Evolutionary conservation across 1,140 invertebrate species (phyloP).

Genomic region (Rhyzopertha dominica): DNA sequence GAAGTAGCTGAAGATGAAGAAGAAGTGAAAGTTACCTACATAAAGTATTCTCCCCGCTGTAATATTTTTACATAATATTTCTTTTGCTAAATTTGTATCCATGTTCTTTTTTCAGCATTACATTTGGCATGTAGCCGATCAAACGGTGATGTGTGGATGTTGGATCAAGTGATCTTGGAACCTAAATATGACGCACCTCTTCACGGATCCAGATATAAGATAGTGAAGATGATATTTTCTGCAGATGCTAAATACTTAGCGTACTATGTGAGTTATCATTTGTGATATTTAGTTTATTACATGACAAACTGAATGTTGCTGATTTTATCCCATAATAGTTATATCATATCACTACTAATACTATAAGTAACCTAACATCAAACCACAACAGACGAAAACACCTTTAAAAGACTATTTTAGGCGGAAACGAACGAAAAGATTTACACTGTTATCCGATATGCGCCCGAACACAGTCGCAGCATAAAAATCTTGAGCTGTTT

Average conservation of each 20-base stretch:
- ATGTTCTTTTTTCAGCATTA: conserved; percentile 42
- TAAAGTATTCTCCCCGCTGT: conserved; percentile 51
- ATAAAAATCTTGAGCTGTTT: too few species aligned
- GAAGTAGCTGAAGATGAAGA: conserved; percentile 6
- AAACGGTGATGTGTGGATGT: conserved; percentile 52
- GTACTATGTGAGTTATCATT: conserved; percentile 47
- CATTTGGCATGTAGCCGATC: conserved; percentile 52
- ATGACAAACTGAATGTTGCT: neutral
- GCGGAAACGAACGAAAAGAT: too few species aligned
- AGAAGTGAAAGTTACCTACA: conserved; percentile 40
- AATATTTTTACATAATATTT: conserved; percentile 6
- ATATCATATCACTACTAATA: too few species aligned
- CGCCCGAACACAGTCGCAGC: too few species aligned
- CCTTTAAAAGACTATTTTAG: too few species aligned
- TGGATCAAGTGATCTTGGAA: conserved; percentile 51
- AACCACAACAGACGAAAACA: too few species aligned
- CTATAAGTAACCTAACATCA: too few species aligned
- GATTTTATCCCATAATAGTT: too few species aligned
- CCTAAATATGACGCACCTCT: conserved; percentile 47
- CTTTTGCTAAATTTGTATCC: neutral
- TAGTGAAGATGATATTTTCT: conserved; percentile 51
- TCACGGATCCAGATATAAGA: conserved; percentile 44
- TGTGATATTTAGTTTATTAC: conserved; percentile 3
- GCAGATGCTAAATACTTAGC: conserved; percentile 51
- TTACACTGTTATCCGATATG: too few species aligned